Evolutionary conservation across 2,113 vertebrate species (phyloP), one percentile per base, ranked within the genome.

Genomic region (Nycticryphes semicollaris): DNA sequence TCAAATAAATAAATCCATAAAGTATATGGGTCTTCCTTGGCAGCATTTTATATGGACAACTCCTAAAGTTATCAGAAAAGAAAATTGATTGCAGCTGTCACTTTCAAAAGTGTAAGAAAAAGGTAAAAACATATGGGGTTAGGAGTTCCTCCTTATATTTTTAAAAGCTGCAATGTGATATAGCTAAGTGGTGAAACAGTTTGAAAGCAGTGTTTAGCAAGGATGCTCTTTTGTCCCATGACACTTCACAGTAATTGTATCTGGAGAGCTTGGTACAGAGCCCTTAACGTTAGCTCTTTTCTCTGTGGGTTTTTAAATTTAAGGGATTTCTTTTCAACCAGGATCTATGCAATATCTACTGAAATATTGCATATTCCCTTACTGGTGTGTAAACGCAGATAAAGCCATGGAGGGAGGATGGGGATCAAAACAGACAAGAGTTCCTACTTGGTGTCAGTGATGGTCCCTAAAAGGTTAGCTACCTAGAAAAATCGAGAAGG

Each of bases 391-490:
- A 66, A 89, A 45, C 41, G 30, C 14, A 31, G 43, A 30, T n/a
- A 48, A 87, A 87, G 63, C 9, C 23, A 31, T 1, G 6, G 41
- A 41, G 25, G 19, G 31, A 68, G 7, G 4, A 54, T 0, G 12
- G 5, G 9, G 12, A 4, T 2, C 7, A 45, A 78, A 72, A 39
- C 0, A 11, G 7, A 1, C 2, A 15, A n/a, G 19, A 51, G 10
- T 6, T 90, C 4, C 47, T 56, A 11, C 9, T 57, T 1, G 3
- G 7, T 20, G 6, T 31, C 14, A 31, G 6, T 35, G 6, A 56
- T 19, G 18, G 9, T 3, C 5, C 8, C 10, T 1, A 4, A n/a
- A 60, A 48, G 5, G 33, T 37, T 31, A 14, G 3, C 69, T 70
- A 70, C 14, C 53, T 60, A 23, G 39, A 72, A 82, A 64, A 9